Evolutionary conservation across 1,140 invertebrate genomes (phyloP).

Genomic region (Pomacea maculata): DNA sequence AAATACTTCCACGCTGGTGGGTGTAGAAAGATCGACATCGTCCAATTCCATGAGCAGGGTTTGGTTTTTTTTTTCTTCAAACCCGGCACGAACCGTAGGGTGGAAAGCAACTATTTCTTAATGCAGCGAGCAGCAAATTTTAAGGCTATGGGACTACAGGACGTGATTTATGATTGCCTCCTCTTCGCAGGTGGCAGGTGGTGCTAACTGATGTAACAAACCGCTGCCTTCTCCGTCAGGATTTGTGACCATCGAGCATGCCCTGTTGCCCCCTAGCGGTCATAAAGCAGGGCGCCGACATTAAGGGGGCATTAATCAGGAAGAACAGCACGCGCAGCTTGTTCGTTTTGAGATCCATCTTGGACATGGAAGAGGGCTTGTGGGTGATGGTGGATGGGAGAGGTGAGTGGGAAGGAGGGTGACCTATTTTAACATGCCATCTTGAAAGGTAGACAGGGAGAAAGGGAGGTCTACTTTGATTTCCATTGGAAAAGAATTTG

Average conservation of each 20-base stretch:
- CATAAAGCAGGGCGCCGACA: conserved; percentile 11
- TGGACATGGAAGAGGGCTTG: background rate
- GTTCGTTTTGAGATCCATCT: conserved; percentile 4
- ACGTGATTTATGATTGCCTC: conserved; percentile 9
- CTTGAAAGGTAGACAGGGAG: too few species aligned
- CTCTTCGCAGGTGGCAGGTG: conserved; percentile 11
- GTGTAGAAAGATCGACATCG: too few species aligned
- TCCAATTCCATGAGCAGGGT: too few species aligned
- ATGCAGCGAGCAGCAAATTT: background rate
- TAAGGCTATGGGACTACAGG: background rate
- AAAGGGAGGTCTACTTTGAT: too few species aligned
- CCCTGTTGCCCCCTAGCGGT: background rate
- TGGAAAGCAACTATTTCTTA: too few species aligned
- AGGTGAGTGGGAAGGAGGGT: too few species aligned
- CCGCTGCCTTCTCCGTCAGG: conserved; percentile 5
- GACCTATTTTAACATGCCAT: too few species aligned
- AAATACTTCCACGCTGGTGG: too few species aligned
- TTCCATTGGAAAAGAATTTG: too few species aligned
- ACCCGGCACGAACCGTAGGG: background rate
- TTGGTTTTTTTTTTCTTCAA: background rate
- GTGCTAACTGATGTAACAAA: conserved; percentile 5
- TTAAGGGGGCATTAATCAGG: conserved; percentile 14
- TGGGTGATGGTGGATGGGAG: too few species aligned
- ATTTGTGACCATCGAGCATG: conserved; percentile 1
- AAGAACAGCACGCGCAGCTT: conserved; percentile 10